Evolutionary conservation across 2,797 vertebrate species (phyloP).

Genomic region (Lithobates sylvaticus): DNA sequence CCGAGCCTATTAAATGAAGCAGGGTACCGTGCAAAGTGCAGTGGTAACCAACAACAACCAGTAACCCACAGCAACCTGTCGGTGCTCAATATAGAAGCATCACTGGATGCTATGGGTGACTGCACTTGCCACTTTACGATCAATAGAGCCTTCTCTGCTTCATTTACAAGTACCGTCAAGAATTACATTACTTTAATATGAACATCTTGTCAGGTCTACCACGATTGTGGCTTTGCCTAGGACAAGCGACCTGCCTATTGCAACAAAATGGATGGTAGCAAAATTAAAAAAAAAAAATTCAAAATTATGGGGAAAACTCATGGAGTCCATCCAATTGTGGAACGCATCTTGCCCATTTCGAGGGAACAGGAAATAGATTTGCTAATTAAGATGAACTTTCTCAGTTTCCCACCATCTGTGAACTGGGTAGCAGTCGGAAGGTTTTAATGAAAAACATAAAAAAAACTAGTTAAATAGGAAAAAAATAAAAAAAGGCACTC

Average conservation of each 20-base stretch:
- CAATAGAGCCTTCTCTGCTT: too few species aligned
- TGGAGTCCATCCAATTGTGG: not conserved
- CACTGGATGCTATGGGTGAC: too few species aligned
- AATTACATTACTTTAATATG: not conserved
- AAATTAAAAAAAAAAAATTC: too few species aligned
- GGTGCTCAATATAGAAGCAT: too few species aligned
- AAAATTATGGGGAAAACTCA: not conserved
- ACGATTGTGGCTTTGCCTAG: not conserved
- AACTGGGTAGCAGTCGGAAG: not conserved
- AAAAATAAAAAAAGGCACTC: not conserved
- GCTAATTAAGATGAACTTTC: not conserved
- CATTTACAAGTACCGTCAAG: too few species aligned
- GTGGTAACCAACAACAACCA: too few species aligned
- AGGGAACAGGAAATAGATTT: not conserved
- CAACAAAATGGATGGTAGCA: not conserved
- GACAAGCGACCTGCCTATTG: not conserved
- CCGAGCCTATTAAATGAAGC: too few species aligned
- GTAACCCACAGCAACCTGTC: too few species aligned
- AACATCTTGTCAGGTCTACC: not conserved
- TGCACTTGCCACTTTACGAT: too few species aligned
- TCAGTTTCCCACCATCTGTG: not conserved
- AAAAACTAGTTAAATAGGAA: not conserved
- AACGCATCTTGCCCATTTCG: not conserved
- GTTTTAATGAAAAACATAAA: not conserved
- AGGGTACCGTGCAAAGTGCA: too few species aligned